A percentile compares a stretch with the other conserved stretches of the same genome.
Evolutionary conservation across 2,113 vertebrate species (phyloP).

Genomic region (Suncus etruscus): DNA sequence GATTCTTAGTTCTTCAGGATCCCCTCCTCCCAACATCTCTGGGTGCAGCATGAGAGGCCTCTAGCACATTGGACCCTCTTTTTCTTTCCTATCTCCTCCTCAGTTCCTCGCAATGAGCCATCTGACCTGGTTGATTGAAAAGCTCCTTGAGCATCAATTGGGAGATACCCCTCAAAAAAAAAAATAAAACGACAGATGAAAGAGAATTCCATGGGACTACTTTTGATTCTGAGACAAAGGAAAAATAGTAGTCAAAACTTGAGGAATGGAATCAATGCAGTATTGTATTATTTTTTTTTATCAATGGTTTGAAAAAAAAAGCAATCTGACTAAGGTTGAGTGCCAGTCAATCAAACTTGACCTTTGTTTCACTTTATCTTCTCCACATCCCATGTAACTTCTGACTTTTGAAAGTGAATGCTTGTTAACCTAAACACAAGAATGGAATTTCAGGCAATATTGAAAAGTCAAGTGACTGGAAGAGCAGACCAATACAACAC

Average conservation of each 20-base stretch:
- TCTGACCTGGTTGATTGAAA: too few species aligned
- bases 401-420: background rate
- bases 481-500: background rate
- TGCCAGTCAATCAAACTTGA: background rate
- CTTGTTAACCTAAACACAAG: background rate
- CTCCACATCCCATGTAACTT: background rate
- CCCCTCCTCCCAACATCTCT: too few species aligned
- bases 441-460: background rate
- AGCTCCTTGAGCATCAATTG: too few species aligned
- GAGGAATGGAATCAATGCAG: background rate
- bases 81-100: too few species aligned
- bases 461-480: background rate
- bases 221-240: slow-evolving; percentile 1
- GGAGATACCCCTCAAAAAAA: too few species aligned
- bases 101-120: too few species aligned
- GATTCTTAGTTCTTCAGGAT: too few species aligned
- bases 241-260: background rate
- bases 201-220: background rate
- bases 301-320: background rate
- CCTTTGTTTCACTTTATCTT: background rate
- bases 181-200: too few species aligned
- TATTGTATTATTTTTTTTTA: background rate
- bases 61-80: too few species aligned
- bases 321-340: background rate
- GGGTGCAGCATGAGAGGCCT: too few species aligned